These are phyloP conservation scores for Sebastes trivittatus DNA, from an alignment of 2,797 vertebrate genomes.

Conservation along the genomic window DNA sequence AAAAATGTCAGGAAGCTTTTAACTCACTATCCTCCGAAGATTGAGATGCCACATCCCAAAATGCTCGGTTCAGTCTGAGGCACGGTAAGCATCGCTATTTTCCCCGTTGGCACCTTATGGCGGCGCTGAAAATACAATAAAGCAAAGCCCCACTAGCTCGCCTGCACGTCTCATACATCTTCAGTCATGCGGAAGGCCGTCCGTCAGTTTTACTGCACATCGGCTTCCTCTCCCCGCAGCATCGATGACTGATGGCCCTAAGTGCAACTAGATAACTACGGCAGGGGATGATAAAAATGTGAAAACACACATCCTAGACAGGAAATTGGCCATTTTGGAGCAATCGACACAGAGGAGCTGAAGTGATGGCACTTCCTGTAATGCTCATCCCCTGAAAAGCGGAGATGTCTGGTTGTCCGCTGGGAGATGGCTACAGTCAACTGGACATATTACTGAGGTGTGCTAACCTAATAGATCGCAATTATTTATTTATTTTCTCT, in stretches of 20 bases:
- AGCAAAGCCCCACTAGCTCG: slow-evolving; percentile 40
- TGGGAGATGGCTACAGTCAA: slow-evolving; percentile 55
- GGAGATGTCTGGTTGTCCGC: slow-evolving; percentile 37
- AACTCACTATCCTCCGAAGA: background rate
- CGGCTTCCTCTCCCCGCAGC: slow-evolving; percentile 70
- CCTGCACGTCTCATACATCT: slow-evolving; percentile 70
- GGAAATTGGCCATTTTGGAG: slow-evolving; percentile 81
- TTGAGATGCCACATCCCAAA: slow-evolving; percentile 11
- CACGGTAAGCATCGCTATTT: slow-evolving; percentile 42
- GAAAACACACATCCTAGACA: slow-evolving; percentile 77
- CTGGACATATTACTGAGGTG: slow-evolving; percentile 53
- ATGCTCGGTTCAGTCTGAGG: slow-evolving; percentile 17
- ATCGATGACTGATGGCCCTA: slow-evolving; percentile 77
- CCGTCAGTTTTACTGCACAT: slow-evolving; percentile 83
- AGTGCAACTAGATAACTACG: slow-evolving; percentile 74
- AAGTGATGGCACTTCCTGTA: slow-evolving; percentile 69
- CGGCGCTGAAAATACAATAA: slow-evolving; percentile 64
- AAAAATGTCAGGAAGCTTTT: background rate
- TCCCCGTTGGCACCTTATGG: slow-evolving; percentile 54
- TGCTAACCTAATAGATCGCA: slow-evolving; percentile 43
- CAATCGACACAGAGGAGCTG: slow-evolving; percentile 70
- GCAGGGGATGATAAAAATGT: slow-evolving; percentile 78
- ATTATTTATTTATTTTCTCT: background rate
- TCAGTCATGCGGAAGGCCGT: slow-evolving; percentile 78
- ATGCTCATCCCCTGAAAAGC: slow-evolving; percentile 53